These are phyloP conservation scores for Plemyria rubiginata DNA, from an alignment of 2,888 invertebrate species.

Conservation along the genomic window DNA sequence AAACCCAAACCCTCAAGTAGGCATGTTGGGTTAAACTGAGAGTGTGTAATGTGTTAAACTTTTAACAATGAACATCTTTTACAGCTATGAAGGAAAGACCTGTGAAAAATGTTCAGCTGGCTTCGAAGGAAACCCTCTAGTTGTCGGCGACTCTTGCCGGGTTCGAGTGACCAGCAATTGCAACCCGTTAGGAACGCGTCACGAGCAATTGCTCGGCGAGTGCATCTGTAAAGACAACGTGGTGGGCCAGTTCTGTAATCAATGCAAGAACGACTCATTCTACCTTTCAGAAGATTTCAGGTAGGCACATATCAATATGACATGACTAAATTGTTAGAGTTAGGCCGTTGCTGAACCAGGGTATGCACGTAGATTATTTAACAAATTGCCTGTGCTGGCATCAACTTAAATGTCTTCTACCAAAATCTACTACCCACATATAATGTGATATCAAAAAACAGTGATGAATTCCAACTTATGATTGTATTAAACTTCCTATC, in stretches of 20 bases:
- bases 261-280: conserved; percentile 94
- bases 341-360: not conserved
- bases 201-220: conserved; percentile 62
- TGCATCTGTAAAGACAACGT: conserved; percentile 85
- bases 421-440: too few species aligned
- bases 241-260: conserved; percentile 92
- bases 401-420: too few species aligned
- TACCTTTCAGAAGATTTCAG: conserved; percentile 88
- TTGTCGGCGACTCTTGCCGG: conserved; percentile 90
- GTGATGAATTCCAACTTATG: too few species aligned
- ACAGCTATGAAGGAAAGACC: conserved; percentile 87
- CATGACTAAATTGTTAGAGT: not conserved
- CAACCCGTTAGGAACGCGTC: conserved; percentile 89
- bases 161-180: conserved; percentile 83
- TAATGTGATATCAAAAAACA: too few species aligned
- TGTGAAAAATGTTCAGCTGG: conserved; percentile 92
- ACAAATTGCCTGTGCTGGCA: too few species aligned
- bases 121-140: conserved; percentile 92
- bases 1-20: too few species aligned
- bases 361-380: too few species aligned
- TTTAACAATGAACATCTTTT: not conserved
- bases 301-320: conserved; percentile 59
- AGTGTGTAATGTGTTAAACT: not conserved
- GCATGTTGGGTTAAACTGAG: too few species aligned
- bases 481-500: too few species aligned